Evolutionary conservation across 2,797 vertebrate species (phyloP), one percentile per base, ranked within the genome.

Genomic region (Silurus aristotelis): DNA sequence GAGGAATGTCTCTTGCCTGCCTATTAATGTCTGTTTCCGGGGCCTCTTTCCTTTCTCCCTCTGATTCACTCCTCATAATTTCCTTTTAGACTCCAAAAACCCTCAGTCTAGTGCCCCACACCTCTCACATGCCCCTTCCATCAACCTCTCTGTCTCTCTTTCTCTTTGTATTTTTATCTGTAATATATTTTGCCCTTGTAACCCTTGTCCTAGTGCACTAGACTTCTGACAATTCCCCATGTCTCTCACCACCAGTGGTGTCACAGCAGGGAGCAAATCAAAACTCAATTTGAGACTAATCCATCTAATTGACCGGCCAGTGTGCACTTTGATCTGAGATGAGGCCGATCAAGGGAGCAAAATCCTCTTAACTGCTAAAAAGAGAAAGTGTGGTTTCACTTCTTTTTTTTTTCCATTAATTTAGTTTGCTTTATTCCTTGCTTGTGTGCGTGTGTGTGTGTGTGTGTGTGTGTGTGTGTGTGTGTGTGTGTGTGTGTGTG

Each of bases 221-320:
- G 64, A 68, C 80, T 63, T 68, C 48, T 81, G 61, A 67, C 46
- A 55, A 43, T 22, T 12, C 43, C 55, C 46, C 27, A 31, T 78
- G 75, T 78, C 76, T 78, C 56, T 78, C 56, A 61, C 19, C 76
- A 61, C 76, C 56, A 75, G 38, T 1, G 82, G 75, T 84, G 76
- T 87, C 88, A 90, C 89, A 86, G 86, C 67, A 9, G 84, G 88
- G 86, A 89, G 83, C 89, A 88, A 91, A 91, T 93, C 90, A 93
- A 92, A 93, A 92, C 91, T 92, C 86, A 91, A 93, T 91, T 91
- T 92, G 90, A 92, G 90, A 91, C 90, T 92, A 92, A 94, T 93
- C 91, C 90, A 79, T 90, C 89, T 93, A 92, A 93, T 92, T 91
- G 89, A 92, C 88, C 84, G 90, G 83, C 85, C 83, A 89, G 86